phyloP scores from a whole-genome alignment of 1,140 invertebrate species.

The Centruroides vittatus region DNA sequence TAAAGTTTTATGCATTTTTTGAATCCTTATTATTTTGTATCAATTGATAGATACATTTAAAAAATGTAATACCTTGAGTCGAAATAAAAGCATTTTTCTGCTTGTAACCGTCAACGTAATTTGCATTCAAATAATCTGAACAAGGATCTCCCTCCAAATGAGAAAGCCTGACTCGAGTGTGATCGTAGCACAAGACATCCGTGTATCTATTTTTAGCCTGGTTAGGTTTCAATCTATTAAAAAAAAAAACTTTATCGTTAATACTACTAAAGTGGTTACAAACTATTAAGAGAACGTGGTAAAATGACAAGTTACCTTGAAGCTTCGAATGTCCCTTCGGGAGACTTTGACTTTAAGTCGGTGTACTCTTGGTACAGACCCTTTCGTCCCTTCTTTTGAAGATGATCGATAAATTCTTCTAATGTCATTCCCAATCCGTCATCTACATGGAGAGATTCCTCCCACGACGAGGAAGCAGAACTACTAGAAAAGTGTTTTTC shows the following conservation, averaged over 20 bases:
- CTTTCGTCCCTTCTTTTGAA: constrained; percentile 52
- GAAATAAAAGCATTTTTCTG: constrained; percentile 96
- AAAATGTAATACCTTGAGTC: constrained; percentile 58
- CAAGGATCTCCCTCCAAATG: constrained; percentile 51
- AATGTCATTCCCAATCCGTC: constrained; percentile 34
- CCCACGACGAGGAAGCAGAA: neutral
- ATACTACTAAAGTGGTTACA: no score
- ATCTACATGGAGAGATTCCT: neutral
- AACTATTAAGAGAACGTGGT: no score
- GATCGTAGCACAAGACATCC: constrained; percentile 91
- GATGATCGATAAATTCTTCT: constrained; percentile 60
- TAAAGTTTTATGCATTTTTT: no score
- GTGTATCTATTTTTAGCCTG: constrained; percentile 87
- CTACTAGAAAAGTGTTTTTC: neutral
- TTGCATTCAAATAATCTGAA: constrained; percentile 93
- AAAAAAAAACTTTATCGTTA: neutral
- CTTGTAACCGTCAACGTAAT: constrained; percentile 95
- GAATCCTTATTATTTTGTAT: no score
- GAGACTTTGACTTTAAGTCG: constrained; percentile 64
- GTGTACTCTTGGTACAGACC: constrained; percentile 63
- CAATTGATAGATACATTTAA: no score
- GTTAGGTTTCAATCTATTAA: constrained; percentile 58
- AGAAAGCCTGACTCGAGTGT: constrained; percentile 72
- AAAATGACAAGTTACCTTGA: constrained; percentile 26
- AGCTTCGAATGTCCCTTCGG: constrained; percentile 49